Evolutionary conservation across 2,888 invertebrate species (phyloP).

Genomic region (Ormyrus rosae): DNA sequence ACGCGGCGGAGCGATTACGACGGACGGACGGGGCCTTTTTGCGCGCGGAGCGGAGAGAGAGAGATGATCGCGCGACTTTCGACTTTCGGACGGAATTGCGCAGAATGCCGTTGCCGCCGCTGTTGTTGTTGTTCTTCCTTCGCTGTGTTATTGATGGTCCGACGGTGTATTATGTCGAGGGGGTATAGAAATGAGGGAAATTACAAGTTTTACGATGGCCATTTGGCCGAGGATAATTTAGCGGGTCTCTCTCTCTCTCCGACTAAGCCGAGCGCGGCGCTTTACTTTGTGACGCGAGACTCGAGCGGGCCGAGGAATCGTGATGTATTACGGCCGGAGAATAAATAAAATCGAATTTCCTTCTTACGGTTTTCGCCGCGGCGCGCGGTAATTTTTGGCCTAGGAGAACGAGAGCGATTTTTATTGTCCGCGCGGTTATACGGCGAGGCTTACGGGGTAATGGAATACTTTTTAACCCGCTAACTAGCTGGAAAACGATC

Average conservation of each 20-base stretch:
- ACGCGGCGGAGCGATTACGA: too few relatives aligned
- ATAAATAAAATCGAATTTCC: slow-evolving; percentile 18
- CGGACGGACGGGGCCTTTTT: too few relatives aligned
- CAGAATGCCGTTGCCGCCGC: too few relatives aligned
- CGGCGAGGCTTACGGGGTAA: too few relatives aligned
- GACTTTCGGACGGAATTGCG: neutral
- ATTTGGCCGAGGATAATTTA: slow-evolving; percentile 23
- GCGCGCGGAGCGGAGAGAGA: neutral
- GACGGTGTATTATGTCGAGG: neutral
- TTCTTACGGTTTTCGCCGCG: neutral
- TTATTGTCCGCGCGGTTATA: too few relatives aligned
- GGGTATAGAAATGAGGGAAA: slow-evolving; percentile 31
- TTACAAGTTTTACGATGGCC: slow-evolving; percentile 40
- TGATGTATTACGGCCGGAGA: slow-evolving; percentile 11
- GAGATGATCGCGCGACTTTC: neutral
- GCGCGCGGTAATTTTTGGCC: neutral
- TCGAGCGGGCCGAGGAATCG: slow-evolving; percentile 10
- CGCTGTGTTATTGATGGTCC: too few relatives aligned
- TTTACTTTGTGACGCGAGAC: neutral
- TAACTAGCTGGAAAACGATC: too few relatives aligned
- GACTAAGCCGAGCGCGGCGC: neutral
- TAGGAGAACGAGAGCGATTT: too few relatives aligned
- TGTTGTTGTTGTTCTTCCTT: too few relatives aligned
- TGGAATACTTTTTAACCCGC: too few relatives aligned
- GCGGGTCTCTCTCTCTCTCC: neutral